Percentiles rank a stretch among this genome's conserved stretches.
These are phyloP conservation scores for Emmelina monodactyla DNA, from an alignment of 2,888 invertebrate genomes.

Conservation along the genomic window DNA sequence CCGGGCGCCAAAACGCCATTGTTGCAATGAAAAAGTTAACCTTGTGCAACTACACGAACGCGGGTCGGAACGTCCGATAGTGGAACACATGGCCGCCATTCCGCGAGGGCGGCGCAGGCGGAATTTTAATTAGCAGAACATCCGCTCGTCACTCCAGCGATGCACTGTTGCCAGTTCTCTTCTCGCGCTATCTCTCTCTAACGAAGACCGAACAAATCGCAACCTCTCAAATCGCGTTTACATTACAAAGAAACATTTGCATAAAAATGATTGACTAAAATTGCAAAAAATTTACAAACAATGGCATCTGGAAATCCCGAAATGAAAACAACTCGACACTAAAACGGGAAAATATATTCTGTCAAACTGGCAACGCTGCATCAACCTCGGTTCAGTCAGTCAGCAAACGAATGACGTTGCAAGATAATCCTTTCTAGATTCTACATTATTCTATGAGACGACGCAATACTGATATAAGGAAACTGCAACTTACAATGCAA, in stretches of 20 bases:
- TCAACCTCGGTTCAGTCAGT: constrained; percentile 42
- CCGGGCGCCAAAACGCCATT: constrained; percentile 34
- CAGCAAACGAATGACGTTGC: constrained; percentile 55
- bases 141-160: constrained; percentile 58
- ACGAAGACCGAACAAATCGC: constrained; percentile 24
- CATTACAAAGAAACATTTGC: too few species aligned
- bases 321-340: constrained; percentile 35
- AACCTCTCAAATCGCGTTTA: too few species aligned
- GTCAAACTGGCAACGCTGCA: constrained; percentile 57
- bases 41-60: constrained; percentile 62
- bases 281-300: too few species aligned
- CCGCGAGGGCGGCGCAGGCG: constrained; percentile 66
- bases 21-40: constrained; percentile 47
- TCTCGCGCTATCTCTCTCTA: constrained; percentile 36
- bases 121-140: constrained; percentile 68
- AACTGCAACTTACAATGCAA: constrained; percentile 50
- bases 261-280: too few species aligned
- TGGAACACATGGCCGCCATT: constrained; percentile 64
- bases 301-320: too few species aligned
- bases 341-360: constrained; percentile 47
- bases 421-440: constrained; percentile 61
- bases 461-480: constrained; percentile 59
- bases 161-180: constrained; percentile 56
- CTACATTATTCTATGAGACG: constrained; percentile 54
- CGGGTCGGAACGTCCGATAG: constrained; percentile 58